Conservation (phyloP, 2,888 invertebrate genomes). For the Erannis defoliaria region DNA sequence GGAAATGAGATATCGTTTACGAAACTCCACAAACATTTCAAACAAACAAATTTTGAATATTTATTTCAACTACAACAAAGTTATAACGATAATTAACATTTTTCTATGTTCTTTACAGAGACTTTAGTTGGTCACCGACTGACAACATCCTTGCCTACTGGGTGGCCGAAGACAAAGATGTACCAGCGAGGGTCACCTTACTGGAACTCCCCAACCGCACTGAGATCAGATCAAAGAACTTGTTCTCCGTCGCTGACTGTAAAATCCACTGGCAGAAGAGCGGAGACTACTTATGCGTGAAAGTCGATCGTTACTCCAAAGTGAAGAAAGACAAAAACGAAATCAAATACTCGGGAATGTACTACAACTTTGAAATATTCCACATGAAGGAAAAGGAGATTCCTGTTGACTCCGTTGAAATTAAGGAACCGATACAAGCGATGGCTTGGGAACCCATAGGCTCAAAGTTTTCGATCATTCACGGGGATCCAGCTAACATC, state of each 20-base stretch:
- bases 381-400: slow-evolving; percentile 99
- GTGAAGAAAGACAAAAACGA: slow-evolving; percentile 97
- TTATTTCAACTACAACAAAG: not conserved
- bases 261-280: slow-evolving; percentile 99
- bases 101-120: slow-evolving; percentile 78
- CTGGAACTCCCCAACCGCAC: slow-evolving; percentile 96
- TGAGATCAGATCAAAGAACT: slow-evolving; percentile 96
- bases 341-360: slow-evolving; percentile 98
- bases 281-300: slow-evolving; percentile 98
- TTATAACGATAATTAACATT: no score
- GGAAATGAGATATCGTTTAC: no score
- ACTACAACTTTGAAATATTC: slow-evolving; percentile 99
- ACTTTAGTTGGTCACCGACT: slow-evolving; percentile 99
- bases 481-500: slow-evolving; percentile 94
- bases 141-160: slow-evolving; percentile 98
- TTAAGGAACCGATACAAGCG: slow-evolving; percentile 96
- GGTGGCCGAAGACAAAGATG: slow-evolving; percentile 99
- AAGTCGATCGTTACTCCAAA: slow-evolving; percentile 93
- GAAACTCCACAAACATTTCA: no score
- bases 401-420: slow-evolving; percentile 98
- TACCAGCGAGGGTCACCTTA: slow-evolving; percentile 97
- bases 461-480: slow-evolving; percentile 98
- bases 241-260: slow-evolving; percentile 99
- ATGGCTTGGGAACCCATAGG: slow-evolving; percentile 99
- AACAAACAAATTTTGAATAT: no score